Conservation (phyloP, 1,140 invertebrate species). For the Drosophila persimilis region DNA sequence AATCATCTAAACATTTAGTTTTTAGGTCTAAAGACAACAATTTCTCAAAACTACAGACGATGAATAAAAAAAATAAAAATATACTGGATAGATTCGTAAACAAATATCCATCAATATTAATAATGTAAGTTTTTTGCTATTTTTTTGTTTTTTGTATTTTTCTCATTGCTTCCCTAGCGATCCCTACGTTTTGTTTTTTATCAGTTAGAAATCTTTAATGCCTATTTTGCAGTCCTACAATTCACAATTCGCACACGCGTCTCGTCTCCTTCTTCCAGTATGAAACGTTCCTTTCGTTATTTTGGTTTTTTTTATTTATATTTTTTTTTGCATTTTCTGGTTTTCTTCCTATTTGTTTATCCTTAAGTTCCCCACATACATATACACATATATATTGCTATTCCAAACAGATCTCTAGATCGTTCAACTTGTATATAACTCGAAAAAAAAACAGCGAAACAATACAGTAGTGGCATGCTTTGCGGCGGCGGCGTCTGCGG, state of each 20-base stretch:
- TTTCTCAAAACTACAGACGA: conserved; percentile 18
- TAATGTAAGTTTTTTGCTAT: conserved; percentile 33
- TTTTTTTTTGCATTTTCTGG: conserved; percentile 11
- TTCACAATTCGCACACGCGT: conserved; percentile 9
- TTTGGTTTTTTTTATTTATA: not conserved
- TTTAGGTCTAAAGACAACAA: conserved; percentile 23
- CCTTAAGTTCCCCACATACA: conserved; percentile 8
- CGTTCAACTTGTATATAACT: conserved; percentile 33
- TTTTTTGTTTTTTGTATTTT: conserved; percentile 36
- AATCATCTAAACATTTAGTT: conserved; percentile 13
- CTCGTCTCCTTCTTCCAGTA: conserved; percentile 13
- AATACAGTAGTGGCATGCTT: conserved; percentile 21
- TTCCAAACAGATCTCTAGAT: conserved; percentile 48
- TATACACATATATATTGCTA: conserved; percentile 50
- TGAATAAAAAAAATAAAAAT: conserved; percentile 5
- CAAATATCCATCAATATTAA: conserved; percentile 33
- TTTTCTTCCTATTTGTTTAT: not conserved
- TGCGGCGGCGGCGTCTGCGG: conserved; percentile 36
- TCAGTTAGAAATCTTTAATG: conserved; percentile 55
- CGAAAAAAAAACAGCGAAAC: conserved; percentile 3
- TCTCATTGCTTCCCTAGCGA: conserved; percentile 19
- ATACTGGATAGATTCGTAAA: conserved; percentile 9
- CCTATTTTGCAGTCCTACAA: conserved; percentile 61
- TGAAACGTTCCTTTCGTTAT: conserved; percentile 43
- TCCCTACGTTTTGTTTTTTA: conserved; percentile 49